Evolutionary conservation across 2,888 invertebrate species (phyloP).

Genomic region (Orthosia gracilis): DNA sequence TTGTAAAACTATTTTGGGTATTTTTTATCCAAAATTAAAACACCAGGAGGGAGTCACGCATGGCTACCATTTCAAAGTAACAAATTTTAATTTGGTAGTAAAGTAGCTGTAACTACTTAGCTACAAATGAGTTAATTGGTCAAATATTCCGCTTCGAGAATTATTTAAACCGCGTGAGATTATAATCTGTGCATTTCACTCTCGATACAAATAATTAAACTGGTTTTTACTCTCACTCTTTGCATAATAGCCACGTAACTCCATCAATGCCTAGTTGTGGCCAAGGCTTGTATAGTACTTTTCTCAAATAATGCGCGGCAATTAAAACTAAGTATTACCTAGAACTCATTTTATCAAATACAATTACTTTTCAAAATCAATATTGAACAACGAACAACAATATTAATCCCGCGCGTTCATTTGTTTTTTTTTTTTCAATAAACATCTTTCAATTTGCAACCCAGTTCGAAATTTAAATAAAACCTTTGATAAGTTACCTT

Average conservation of each 20-base stretch:
- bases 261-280: too few species aligned
- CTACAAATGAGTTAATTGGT: constrained; percentile 44
- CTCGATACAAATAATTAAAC: constrained; percentile 28
- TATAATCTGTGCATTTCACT: constrained; percentile 35
- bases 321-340: too few species aligned
- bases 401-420: too few species aligned
- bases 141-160: constrained; percentile 20
- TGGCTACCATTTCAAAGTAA: constrained; percentile 4
- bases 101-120: constrained; percentile 3
- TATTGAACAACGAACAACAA: too few species aligned
- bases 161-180: constrained; percentile 28
- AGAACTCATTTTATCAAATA: too few species aligned
- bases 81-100: constrained; percentile 11
- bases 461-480: too few species aligned
- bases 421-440: too few species aligned
- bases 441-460: too few species aligned
- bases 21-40: not conserved
- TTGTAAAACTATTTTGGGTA: not conserved
- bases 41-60: constrained; percentile 32
- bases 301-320: too few species aligned
- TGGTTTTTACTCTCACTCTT: constrained; percentile 4
- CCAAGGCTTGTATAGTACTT: too few species aligned
- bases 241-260: not conserved
- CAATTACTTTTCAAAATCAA: too few species aligned
- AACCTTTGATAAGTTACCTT: too few species aligned